Base-by-base conservation (phyloP, 2,797 vertebrate genomes). In the Acanthurus tractus region DNA sequence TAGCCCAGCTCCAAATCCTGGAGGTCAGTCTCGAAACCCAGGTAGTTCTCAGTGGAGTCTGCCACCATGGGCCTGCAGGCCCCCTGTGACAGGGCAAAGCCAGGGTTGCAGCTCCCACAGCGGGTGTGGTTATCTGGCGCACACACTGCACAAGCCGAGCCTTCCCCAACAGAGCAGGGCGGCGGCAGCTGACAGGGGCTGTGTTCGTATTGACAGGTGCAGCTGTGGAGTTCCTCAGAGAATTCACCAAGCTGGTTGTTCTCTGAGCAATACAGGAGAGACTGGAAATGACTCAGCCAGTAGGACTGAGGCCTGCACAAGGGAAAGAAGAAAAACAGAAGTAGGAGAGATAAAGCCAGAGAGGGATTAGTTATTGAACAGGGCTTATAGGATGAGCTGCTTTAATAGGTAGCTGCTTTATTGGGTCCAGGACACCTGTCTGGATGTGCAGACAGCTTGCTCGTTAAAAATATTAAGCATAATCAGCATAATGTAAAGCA, bases 21-120 rank as follows among this genome's bases (percentile, higher is more conserved):
- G 54, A 99, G 95, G 93, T 99, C 97, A 0, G 96, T 99, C 92
- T 99, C 98, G 0, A 99, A 99, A 40, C 97, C 97, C 11, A 99
- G 94, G 88, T 99, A 99, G 93, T 98, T 98, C 78, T 99, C 98
- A 0, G 97, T 98, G 0, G 97, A 97, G 88, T 99, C 98, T 0
- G 97, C 97, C 53, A 99, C 97, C 91, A 97, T 96, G 0, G 97
- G 96, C 82, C 96, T 96, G 90, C 98, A 99, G 58, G 92, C 82
- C 0, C 98, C 98, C 74, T 98, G 98, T 67, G 90, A 96, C 63
- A 98, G 92, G 92, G 95, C 94, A 76, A 97, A 98, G 70, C 98
- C 97, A 0, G 90, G 79, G 45, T 99, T 98, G 92, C 98, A 99
- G 92, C 94, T 93, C 2, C 97, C 98, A 0, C 98, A 99, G 85